These are phyloP conservation scores for Pristionchus maxplancki DNA, from an alignment of 2,888 invertebrate genomes.

Conservation along the genomic window DNA sequence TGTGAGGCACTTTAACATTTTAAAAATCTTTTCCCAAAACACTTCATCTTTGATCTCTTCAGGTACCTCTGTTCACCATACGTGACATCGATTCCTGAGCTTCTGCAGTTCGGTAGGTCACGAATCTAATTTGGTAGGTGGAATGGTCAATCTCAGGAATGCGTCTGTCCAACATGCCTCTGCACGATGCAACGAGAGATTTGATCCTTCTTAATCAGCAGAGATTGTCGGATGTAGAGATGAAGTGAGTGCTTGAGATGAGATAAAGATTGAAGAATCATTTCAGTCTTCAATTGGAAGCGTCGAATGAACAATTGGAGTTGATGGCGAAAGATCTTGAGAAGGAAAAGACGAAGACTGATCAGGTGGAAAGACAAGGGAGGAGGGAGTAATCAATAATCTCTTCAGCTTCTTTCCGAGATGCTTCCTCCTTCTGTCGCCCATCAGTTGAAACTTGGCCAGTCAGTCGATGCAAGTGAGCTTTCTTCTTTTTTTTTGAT, in stretches of 20 bases:
- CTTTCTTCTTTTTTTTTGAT: background rate
- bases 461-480: slow-evolving; percentile 75
- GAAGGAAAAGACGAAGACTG: slow-evolving; percentile 73
- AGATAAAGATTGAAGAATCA: background rate
- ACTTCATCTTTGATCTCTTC: background rate
- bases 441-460: slow-evolving; percentile 74
- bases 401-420: slow-evolving; percentile 75
- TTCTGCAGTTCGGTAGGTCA: slow-evolving; percentile 66
- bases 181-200: slow-evolving; percentile 77
- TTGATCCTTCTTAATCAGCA: slow-evolving; percentile 76
- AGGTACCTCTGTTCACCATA: slow-evolving; percentile 75
- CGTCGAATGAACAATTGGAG: slow-evolving; percentile 78
- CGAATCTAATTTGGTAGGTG: background rate
- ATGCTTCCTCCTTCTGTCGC: slow-evolving; percentile 78
- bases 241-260: slow-evolving; percentile 69
- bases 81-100: slow-evolving; percentile 74
- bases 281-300: slow-evolving; percentile 78
- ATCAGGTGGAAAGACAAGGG: background rate
- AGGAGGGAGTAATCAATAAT: background rate
- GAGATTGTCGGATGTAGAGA: slow-evolving; percentile 74
- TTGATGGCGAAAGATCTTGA: slow-evolving; percentile 74
- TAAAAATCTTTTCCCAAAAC: background rate
- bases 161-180: slow-evolving; percentile 72
- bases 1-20: slow-evolving; percentile 32
- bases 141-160: slow-evolving; percentile 57